phyloP scores from a whole-genome alignment of 2,113 vertebrate genomes.

The Pontoporia blainvillei region DNA sequence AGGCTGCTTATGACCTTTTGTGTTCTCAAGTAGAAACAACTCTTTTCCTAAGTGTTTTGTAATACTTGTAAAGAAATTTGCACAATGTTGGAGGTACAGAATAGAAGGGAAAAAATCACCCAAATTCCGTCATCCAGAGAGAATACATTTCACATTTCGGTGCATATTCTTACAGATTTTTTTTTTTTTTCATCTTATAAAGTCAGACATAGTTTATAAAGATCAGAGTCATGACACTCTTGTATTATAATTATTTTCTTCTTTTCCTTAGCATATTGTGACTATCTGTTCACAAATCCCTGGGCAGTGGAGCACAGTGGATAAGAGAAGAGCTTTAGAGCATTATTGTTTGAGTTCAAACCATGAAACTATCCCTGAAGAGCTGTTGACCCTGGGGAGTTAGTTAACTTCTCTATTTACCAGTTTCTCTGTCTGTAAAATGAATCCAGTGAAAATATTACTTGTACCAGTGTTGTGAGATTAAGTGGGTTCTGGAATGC shows the following conservation, averaged over 20 bases:
- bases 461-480: background rate
- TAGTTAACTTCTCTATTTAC: background rate
- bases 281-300: background rate
- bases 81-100: background rate
- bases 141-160: background rate
- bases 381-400: background rate
- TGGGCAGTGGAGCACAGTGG: background rate
- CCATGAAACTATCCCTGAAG: background rate
- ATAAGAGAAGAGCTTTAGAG: background rate
- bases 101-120: background rate
- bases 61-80: background rate
- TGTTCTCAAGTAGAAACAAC: background rate
- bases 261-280: background rate
- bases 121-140: background rate
- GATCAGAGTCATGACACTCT: background rate
- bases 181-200: background rate
- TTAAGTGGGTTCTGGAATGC: background rate
- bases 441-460: background rate
- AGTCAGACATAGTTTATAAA: background rate
- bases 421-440: background rate
- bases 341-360: background rate
- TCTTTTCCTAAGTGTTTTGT: background rate
- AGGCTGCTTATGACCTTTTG: background rate
- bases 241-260: background rate
- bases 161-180: background rate